Percentiles rank a stretch among this genome's conserved stretches.
Evolutionary conservation across 2,888 invertebrate species (phyloP).

Genomic region (Drosophila melanosoma): DNA sequence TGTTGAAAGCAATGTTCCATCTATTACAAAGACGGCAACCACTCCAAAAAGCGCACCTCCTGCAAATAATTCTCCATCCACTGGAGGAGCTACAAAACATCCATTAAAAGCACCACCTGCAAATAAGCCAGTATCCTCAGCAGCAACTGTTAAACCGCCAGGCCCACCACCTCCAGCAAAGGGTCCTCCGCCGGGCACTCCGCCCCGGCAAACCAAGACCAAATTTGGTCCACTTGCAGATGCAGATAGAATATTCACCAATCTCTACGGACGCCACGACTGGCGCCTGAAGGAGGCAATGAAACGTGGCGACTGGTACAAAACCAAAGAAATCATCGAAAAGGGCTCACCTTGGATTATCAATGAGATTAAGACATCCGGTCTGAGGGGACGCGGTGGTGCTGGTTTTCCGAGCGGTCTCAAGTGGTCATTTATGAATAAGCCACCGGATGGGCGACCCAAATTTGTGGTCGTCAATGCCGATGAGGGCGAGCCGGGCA

Average conservation of each 20-base stretch:
- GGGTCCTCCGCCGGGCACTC: constrained; percentile 85
- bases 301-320: constrained; percentile 96
- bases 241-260: constrained; percentile 97
- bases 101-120: constrained; percentile 78
- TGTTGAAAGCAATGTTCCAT: background rate
- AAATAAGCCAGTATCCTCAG: background rate
- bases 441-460: constrained; percentile 96
- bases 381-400: constrained; percentile 97
- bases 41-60: background rate
- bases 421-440: constrained; percentile 99
- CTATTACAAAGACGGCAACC: background rate
- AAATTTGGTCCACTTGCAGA: constrained; percentile 90
- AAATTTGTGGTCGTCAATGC: constrained; percentile 99
- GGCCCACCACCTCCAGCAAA: constrained; percentile 35
- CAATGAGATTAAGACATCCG: constrained; percentile 97
- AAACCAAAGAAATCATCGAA: constrained; percentile 96
- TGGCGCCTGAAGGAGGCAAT: constrained; percentile 97
- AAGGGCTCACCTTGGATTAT: constrained; percentile 98
- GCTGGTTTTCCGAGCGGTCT: constrained; percentile 99
- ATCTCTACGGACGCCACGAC: constrained; percentile 98
- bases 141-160: constrained; percentile 2
- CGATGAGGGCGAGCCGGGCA: constrained; percentile 99
- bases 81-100: constrained; percentile 8
- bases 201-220: constrained; percentile 86
- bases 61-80: background rate